Evolutionary conservation across 1,140 invertebrate species (phyloP).

Genomic region (Pemphigus obesinymphae): DNA sequence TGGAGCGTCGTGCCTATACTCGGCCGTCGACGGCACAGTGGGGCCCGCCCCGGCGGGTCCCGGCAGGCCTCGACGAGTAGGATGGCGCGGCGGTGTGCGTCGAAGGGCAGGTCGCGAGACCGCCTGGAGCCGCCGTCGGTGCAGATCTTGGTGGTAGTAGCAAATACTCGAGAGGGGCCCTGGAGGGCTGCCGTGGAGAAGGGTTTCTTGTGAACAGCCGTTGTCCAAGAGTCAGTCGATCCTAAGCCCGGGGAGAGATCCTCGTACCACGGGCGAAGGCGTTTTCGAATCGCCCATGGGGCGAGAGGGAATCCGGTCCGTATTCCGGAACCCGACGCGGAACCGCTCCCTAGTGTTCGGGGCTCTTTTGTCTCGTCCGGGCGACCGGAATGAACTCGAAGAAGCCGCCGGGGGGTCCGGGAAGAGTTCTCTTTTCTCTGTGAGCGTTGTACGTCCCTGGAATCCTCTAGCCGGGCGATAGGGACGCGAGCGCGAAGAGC

Average conservation of each 20-base stretch:
- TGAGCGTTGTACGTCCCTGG: constrained; percentile 68
- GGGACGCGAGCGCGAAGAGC: constrained; percentile 66
- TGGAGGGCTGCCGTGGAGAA: constrained; percentile 76
- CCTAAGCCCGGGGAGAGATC: constrained; percentile 65
- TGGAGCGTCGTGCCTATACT: constrained; percentile 59
- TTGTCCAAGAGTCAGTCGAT: constrained; percentile 86
- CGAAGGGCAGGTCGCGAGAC: constrained; percentile 70
- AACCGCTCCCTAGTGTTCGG: constrained; percentile 52
- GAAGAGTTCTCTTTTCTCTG: constrained; percentile 77
- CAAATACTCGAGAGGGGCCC: constrained; percentile 61
- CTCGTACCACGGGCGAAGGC: constrained; percentile 4
- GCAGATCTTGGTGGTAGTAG: constrained; percentile 80
- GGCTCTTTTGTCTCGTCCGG: constrained; percentile 55
- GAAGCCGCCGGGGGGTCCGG: constrained; percentile 69
- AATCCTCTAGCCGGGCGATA: constrained; percentile 68
- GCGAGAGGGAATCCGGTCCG: constrained; percentile 68
- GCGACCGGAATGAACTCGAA: constrained; percentile 64
- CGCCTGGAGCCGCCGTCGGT: constrained; percentile 72
- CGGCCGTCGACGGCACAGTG: constrained; percentile 53
- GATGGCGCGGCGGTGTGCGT: constrained; percentile 67
- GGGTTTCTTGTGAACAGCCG: constrained; percentile 86
- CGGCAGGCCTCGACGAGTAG: constrained; percentile 62
- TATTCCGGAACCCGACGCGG: constrained; percentile 70
- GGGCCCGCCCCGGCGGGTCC: constrained; percentile 46
- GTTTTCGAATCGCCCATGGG: constrained; percentile 47